Conservation (phyloP, 64 coral and sea anemone genomes). For the Montipora cactus region DNA sequence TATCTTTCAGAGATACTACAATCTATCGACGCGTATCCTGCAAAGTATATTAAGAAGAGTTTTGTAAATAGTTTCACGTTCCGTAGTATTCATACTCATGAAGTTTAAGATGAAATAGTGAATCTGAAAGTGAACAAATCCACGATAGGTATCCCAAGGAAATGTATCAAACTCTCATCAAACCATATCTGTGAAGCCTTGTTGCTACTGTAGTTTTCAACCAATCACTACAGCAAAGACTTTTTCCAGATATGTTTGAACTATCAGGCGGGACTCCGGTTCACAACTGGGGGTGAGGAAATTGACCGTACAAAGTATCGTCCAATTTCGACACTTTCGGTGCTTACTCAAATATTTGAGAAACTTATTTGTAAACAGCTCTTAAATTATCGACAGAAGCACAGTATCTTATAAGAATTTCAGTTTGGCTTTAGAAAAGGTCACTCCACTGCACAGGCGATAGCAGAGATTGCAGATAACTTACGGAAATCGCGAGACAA, state of each 20-base stretch:
- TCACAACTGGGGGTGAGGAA: constrained; percentile 26
- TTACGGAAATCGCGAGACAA: too few species aligned
- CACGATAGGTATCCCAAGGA: constrained; percentile 3
- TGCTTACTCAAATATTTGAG: constrained; percentile 35
- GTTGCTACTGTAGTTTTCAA: constrained; percentile 6
- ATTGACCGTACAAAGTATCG: constrained; percentile 40
- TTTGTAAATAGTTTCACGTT: constrained; percentile 52
- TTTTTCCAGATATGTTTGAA: constrained; percentile 47
- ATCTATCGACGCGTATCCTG: constrained; percentile 2
- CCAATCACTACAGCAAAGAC: background rate
- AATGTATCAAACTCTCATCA: constrained; percentile 15
- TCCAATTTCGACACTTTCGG: constrained; percentile 12
- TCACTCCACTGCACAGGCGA: too few species aligned
- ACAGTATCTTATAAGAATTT: background rate
- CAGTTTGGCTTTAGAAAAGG: too few species aligned
- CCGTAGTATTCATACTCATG: constrained; percentile 2
- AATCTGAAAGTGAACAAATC: constrained; percentile 40
- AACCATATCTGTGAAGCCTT: background rate
- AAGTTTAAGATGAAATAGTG: constrained; percentile 30
- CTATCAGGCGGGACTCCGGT: constrained; percentile 19
- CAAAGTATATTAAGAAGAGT: background rate
- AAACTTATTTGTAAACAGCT: constrained; percentile 45
- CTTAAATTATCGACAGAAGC: constrained; percentile 20
- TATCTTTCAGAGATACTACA: constrained; percentile 18
- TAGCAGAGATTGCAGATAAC: too few species aligned